These are phyloP conservation scores for Poecilia gillii DNA, from an alignment of 2,797 vertebrate species.

Conservation along the genomic window DNA sequence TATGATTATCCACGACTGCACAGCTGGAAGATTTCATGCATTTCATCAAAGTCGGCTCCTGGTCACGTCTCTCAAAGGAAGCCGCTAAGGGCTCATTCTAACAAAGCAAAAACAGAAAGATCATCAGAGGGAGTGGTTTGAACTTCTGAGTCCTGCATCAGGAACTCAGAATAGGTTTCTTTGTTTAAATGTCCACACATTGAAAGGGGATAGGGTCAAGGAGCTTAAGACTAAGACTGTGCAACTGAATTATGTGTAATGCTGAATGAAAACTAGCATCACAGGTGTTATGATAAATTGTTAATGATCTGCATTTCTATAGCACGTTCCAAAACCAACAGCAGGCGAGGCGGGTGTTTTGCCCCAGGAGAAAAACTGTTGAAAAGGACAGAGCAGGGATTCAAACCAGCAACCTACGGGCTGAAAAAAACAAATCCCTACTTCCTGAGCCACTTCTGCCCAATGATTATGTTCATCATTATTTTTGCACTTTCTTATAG, in stretches of 20 bases:
- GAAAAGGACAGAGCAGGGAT: no score
- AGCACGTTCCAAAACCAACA: neutral
- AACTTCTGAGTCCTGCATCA: slow-evolving; percentile 52
- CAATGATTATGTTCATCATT: neutral
- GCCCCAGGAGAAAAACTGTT: no score
- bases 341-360: no score
- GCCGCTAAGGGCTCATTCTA: no score
- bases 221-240: slow-evolving; percentile 34
- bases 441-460: no score
- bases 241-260: slow-evolving; percentile 26
- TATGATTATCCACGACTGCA: slow-evolving; percentile 37
- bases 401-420: no score
- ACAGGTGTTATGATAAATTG: neutral
- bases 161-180: slow-evolving; percentile 45
- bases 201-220: slow-evolving; percentile 23
- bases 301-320: neutral
- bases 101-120: slow-evolving; percentile 17
- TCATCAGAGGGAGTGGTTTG: slow-evolving; percentile 43
- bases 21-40: slow-evolving; percentile 41
- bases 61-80: slow-evolving; percentile 34
- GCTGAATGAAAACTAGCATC: neutral
- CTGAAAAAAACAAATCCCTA: no score
- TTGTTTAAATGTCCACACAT: slow-evolving; percentile 46
- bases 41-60: slow-evolving; percentile 45
- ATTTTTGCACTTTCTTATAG: neutral